Evolutionary conservation across 2,113 vertebrate species (phyloP), one percentile per base, ranked within the genome.

Genomic region (Agapornis roseicollis): DNA sequence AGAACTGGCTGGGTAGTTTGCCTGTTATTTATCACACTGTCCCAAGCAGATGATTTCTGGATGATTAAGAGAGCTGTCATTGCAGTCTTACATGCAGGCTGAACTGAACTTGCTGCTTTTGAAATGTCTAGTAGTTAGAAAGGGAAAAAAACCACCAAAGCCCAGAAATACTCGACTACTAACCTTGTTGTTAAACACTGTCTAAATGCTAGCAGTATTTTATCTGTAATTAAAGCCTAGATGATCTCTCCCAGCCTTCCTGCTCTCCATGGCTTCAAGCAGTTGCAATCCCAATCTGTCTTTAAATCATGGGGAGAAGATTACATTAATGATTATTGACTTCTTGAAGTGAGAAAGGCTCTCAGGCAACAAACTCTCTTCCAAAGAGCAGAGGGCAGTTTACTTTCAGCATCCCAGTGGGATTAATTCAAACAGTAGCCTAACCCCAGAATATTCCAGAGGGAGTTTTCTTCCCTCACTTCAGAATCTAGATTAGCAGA

Each of bases 11-110:
- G 74, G 44, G 63, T 68, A 66, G 60, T 49, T 82, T 46, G 85
- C 37, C 90, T 88, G 72, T 85, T 78, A 78, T 83, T 94, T 88
- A 56, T 92, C 93, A 96, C n/a, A 74, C 14, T 81, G 68, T 76
- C 93, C 88, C 50, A 65, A 55, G 37, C 12, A 82, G 89, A 95
- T 70, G 81, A 91, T 41, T 80, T 55, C 82, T 93, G 88, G 39
- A 69, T 81, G 58, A 93, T 88, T 70, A 86, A 82, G 33, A 89
- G 77, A 66, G n/a, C 29, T 77, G 66, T 85, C 56, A 47, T 37
- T 56, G 33, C 77, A 64, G 60, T 87, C 72, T 80, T 58, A 91
- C 56, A 46, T 37, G 55, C 55, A 90, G 24, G 10, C 46, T 0
- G 3, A 92, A 65, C 29, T 35, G 66, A 85, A 44, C 28, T 49